phyloP scores from a whole-genome alignment of 1,140 invertebrate genomes.

The Pararge aegeria region DNA sequence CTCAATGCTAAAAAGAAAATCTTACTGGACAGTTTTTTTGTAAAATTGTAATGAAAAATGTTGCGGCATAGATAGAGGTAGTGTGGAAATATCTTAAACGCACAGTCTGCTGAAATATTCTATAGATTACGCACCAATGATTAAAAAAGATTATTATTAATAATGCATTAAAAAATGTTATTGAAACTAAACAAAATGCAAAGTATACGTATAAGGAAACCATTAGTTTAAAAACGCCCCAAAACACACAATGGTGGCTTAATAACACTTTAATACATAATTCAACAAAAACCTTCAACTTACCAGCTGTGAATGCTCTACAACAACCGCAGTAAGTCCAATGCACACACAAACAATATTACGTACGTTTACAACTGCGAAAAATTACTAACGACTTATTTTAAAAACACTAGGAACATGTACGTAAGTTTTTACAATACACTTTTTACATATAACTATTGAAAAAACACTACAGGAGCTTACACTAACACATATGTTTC shows the following conservation, averaged over 20 bases:
- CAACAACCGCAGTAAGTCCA: neutral
- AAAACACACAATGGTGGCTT: neutral
- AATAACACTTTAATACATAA: neutral
- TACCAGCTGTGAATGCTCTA: neutral
- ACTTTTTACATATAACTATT: neutral
- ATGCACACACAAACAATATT: neutral
- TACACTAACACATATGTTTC: constrained; percentile 13
- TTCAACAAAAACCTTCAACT: neutral
- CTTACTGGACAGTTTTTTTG: too few species aligned
- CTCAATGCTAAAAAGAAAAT: too few species aligned
- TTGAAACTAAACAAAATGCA: too few species aligned
- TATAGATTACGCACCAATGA: too few species aligned
- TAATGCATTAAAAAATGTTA: too few species aligned
- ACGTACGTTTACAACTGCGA: neutral
- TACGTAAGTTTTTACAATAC: neutral
- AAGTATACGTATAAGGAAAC: too few species aligned
- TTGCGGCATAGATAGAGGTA: too few species aligned
- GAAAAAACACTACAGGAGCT: constrained; percentile 13
- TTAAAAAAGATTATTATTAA: too few species aligned
- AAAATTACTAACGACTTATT: neutral
- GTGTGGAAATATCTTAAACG: too few species aligned
- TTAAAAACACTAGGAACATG: neutral
- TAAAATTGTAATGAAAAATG: too few species aligned
- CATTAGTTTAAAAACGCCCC: neutral
- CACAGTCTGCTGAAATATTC: too few species aligned